These are phyloP conservation scores for Sula dactylatra DNA, from an alignment of 2,113 vertebrate genomes.

Conservation along the genomic window DNA sequence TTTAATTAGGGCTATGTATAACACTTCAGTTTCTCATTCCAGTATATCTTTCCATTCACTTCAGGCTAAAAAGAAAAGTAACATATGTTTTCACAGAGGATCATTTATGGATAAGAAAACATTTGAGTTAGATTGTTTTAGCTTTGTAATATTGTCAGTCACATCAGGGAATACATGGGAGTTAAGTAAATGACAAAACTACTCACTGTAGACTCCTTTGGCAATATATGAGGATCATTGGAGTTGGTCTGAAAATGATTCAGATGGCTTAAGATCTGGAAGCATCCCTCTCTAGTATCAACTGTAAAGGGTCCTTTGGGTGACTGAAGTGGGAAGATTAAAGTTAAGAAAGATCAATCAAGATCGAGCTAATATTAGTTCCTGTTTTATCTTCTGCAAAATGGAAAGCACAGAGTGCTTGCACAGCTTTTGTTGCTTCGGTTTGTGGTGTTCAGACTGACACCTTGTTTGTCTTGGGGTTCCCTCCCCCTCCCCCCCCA, in stretches of 20 bases:
- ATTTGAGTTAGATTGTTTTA: not conserved
- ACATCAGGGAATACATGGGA: not conserved
- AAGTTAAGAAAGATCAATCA: not conserved
- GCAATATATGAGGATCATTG: not conserved
- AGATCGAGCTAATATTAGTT: not conserved
- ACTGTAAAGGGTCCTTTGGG: not conserved
- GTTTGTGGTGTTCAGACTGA: not conserved
- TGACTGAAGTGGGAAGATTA: not conserved
- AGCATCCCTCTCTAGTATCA: not conserved
- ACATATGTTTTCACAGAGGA: not conserved
- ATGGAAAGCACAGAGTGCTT: not conserved
- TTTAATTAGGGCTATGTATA: not conserved
- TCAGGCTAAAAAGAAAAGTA: not conserved
- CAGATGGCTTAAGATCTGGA: not conserved
- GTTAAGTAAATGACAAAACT: not conserved
- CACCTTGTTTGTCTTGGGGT: not conserved
- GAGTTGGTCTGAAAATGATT: not conserved
- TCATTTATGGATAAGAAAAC: not conserved
- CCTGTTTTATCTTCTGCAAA: not conserved
- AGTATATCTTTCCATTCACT: not conserved
- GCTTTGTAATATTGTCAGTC: not conserved
- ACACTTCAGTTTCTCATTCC: not conserved
- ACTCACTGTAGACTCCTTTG: not conserved
- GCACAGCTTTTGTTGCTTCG: not conserved
- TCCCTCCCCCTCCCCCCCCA: not conserved